Evolutionary conservation across 2,888 invertebrate genomes (phyloP).

Genomic region (Ectropis crepuscularia): DNA sequence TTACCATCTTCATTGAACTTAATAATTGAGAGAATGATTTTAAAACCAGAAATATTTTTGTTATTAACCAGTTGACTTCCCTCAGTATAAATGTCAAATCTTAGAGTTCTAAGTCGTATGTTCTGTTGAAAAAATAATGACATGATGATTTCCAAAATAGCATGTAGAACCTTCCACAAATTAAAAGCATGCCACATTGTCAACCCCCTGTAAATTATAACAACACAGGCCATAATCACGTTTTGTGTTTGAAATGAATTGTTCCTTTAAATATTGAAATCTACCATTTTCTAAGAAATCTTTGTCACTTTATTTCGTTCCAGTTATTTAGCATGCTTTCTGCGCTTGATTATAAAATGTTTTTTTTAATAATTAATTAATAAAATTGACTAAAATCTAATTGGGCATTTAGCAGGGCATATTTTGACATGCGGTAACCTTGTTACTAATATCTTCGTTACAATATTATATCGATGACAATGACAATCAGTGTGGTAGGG

Average conservation of each 20-base stretch:
- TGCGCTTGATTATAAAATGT: conserved; percentile 11
- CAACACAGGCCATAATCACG: background rate
- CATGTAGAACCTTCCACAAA: conserved; percentile 9
- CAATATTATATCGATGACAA: no score
- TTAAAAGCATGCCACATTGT: conserved; percentile 10
- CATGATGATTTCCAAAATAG: conserved; percentile 9
- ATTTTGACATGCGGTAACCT: no score
- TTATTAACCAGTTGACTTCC: background rate
- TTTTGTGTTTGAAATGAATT: background rate
- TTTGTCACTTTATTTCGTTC: conserved; percentile 2
- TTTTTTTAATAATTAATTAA: no score
- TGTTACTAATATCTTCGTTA: no score
- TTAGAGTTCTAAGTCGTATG: background rate
- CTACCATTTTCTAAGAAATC: conserved; percentile 3
- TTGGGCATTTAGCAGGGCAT: no score
- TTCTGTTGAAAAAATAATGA: conserved; percentile 3
- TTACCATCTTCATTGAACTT: conserved; percentile 10
- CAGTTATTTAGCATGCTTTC: conserved; percentile 16
- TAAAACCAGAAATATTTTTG: background rate
- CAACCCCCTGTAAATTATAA: conserved; percentile 1
- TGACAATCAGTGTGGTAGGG: no score
- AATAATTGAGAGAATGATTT: conserved; percentile 11
- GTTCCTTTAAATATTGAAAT: background rate
- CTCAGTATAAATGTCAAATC: background rate
- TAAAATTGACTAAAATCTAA: no score